Conservation (phyloP, 2,888 invertebrate genomes). For the Dryadula phaetusa region DNA sequence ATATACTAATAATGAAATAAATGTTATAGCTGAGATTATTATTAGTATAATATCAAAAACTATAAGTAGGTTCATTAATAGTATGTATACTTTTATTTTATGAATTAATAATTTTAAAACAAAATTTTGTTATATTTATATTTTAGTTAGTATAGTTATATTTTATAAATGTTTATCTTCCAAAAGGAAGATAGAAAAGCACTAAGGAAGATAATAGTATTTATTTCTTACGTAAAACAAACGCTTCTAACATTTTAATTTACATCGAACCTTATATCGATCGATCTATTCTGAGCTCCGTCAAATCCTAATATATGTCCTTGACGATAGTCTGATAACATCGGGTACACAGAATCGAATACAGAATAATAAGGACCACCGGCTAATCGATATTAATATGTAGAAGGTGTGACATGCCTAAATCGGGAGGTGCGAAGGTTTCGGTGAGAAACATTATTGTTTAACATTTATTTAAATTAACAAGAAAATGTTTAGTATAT, state of each 20-base stretch:
- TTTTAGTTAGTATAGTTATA: no score
- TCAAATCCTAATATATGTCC: slow-evolving; percentile 78
- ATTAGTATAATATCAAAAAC: neutral
- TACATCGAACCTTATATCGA: slow-evolving; percentile 67
- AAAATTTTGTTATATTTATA: no score
- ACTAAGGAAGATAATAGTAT: neutral
- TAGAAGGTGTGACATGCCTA: slow-evolving; percentile 44
- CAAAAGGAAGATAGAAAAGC: no score
- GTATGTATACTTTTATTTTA: neutral
- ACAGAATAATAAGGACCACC: slow-evolving; percentile 75
- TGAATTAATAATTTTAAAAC: no score
- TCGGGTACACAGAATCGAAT: slow-evolving; percentile 66
- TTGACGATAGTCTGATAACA: slow-evolving; percentile 74
- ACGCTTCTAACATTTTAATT: slow-evolving; percentile 64
- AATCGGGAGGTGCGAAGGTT: slow-evolving; percentile 40
- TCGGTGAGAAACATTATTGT: slow-evolving; percentile 43
- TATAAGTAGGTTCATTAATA: neutral
- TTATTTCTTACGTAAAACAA: slow-evolving; percentile 52
- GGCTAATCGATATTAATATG: slow-evolving; percentile 58
- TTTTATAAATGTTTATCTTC: neutral
- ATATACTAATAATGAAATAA: neutral
- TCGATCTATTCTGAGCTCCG: slow-evolving; percentile 76
- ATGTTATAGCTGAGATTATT: slow-evolving; percentile 1
- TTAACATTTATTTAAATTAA: neutral
- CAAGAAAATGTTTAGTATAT: neutral